Base-by-base conservation (phyloP, 2,888 invertebrate species). In the Epinotia brunnichana region DNA sequence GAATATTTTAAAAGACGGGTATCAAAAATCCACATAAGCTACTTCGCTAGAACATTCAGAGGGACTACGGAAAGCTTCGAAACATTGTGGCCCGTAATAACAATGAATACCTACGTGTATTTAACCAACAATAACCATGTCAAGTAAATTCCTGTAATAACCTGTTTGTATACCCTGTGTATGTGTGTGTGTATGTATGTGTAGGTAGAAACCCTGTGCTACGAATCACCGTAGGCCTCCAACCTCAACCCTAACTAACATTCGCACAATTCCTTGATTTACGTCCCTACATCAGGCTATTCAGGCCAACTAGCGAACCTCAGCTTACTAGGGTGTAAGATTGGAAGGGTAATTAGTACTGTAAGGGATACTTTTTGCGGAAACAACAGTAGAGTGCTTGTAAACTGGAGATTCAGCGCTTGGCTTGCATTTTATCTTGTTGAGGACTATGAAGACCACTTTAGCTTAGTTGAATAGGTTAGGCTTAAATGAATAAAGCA, bases 401-500 rank as follows among this genome's bases (percentile, higher is more conserved):
- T 66, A 56, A 66, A 66, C 54, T 13, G 39, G 21, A 64, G 64
- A 53, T 56, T 41, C 54, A 39, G 15, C 19, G 35, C 17, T 63
- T 63, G 53, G 15, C 54, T 54, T 56, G 66, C 54, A 56, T 64
- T 64, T 64, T 54, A 54, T 54, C 35, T 64, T 39, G 64, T 24
- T 35, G 35, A 35, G 35, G 9, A 35, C 9, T 9, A 35, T 35
- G 35, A 35, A 35, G 35, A 35, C 35, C 35, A 35, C 35, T 35
- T 24, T 35, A 35, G 35, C 35, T 7, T 35, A 35, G 35, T 35
- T 35, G 9, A 35, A 35, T 35, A 35, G 21, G 21, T 24, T 24
- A 24, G 35, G 35, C 35, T 35, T 35, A 35, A 9, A 9, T 35
- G 35, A 35, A 35, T 7, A 1, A 35, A 35, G 35, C 29, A 1